Evolutionary conservation across 2,888 invertebrate genomes (phyloP).

Genomic region (Odontocolon sp.): DNA sequence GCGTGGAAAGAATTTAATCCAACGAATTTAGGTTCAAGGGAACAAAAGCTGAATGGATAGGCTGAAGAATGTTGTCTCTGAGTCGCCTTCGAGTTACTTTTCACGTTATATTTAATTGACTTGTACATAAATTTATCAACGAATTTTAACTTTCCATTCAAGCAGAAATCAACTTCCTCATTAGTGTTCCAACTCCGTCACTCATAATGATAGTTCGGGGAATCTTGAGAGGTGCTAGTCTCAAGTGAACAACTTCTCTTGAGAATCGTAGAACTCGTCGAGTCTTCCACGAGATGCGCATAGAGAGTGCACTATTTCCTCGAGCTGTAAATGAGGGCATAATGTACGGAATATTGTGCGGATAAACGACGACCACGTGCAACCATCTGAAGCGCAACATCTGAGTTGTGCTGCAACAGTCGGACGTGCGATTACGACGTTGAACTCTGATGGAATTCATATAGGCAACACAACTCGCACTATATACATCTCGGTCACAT

Average conservation of each 20-base stretch:
- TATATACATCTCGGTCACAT: constrained; percentile 49
- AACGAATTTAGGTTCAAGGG: constrained; percentile 32
- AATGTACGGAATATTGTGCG: constrained; percentile 50
- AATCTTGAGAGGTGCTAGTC: background rate
- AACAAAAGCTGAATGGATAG: constrained; percentile 13
- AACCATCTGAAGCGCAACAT: constrained; percentile 1
- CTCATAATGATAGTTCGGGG: constrained; percentile 12
- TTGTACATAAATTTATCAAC: background rate
- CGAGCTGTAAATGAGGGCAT: constrained; percentile 48
- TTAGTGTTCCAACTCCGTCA: background rate
- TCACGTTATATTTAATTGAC: background rate
- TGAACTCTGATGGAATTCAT: constrained; percentile 24
- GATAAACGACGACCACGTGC: constrained; percentile 54
- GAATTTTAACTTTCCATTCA: constrained; percentile 4
- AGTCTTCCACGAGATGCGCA: constrained; percentile 1
- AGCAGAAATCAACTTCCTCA: background rate
- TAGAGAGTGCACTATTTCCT: constrained; percentile 24
- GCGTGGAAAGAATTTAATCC: constrained; percentile 8
- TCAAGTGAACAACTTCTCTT: background rate
- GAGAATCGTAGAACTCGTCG: constrained; percentile 2
- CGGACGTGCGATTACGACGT: background rate
- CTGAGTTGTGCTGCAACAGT: background rate
- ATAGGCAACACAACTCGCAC: too few relatives aligned
- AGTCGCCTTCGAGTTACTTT: constrained; percentile 17
- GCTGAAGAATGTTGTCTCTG: constrained; percentile 12